Percentiles rank a stretch among this genome's conserved stretches.
Conservation (phyloP, 2,113 vertebrate species). For the Paracanthobrama guichenoti region DNA sequence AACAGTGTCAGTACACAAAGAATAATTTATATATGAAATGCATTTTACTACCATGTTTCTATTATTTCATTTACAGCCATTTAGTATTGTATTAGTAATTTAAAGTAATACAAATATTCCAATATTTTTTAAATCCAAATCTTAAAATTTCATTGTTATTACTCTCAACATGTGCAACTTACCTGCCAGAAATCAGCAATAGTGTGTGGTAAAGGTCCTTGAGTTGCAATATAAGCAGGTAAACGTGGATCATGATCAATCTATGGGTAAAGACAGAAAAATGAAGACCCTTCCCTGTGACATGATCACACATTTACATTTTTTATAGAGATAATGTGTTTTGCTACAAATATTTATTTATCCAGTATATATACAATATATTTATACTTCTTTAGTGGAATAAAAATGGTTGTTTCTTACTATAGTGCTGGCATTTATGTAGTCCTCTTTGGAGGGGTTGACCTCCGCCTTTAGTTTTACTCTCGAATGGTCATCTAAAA, state of each 20-base stretch:
- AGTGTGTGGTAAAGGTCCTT: conserved; percentile 92
- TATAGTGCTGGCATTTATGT: conserved; percentile 95
- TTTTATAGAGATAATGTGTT: neutral
- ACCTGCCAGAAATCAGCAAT: conserved; percentile 99
- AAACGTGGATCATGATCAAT: conserved; percentile 96
- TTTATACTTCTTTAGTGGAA: neutral
- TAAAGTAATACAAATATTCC: neutral
- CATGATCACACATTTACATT: conserved; percentile 12
- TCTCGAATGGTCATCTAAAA: conserved; percentile 89
- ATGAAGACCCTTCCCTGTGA: conserved; percentile 12
- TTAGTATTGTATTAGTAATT: neutral
- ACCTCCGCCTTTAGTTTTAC: conserved; percentile 91
- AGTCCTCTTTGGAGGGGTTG: conserved; percentile 87
- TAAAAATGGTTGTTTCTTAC: conserved; percentile 74
- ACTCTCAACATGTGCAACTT: conserved; percentile 29
- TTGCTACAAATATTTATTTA: neutral
- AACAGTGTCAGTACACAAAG: neutral
- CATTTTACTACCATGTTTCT: neutral
- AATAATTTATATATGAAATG: neutral
- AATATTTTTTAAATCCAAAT: neutral
- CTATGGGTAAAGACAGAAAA: conserved; percentile 66
- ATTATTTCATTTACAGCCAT: neutral
- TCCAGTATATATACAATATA: neutral
- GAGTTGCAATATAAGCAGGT: conserved; percentile 94
- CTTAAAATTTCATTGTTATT: neutral